phyloP scores from a whole-genome alignment of 2,888 invertebrate species.

The Athalia rosae region DNA sequence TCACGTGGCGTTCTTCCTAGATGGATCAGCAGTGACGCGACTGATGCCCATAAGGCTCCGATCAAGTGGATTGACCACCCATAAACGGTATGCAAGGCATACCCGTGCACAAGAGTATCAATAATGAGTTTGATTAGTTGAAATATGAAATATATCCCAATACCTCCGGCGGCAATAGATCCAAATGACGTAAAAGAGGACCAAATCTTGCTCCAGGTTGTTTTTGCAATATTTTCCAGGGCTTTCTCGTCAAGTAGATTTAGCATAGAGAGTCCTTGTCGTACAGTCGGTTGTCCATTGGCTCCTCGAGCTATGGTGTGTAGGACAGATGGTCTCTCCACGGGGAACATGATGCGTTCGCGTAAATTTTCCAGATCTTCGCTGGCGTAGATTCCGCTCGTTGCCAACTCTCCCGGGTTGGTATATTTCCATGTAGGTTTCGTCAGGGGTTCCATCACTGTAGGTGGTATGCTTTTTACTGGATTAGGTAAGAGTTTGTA shows the following conservation, averaged over 20 bases:
- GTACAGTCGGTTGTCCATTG: conserved; percentile 24
- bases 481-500: conserved; percentile 25
- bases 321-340: conserved; percentile 45
- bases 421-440: conserved; percentile 35
- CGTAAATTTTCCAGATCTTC: conserved; percentile 41
- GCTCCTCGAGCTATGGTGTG: conserved; percentile 46
- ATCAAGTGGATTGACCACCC: conserved; percentile 36
- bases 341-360: conserved; percentile 48
- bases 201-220: conserved; percentile 35
- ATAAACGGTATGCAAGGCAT: conserved; percentile 40
- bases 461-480: conserved; percentile 1
- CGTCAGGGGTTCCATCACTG: conserved; percentile 9
- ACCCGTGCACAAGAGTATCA: conserved; percentile 40
- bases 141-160: conserved; percentile 19
- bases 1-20: background rate
- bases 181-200: conserved; percentile 40
- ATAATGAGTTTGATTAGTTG: conserved; percentile 14
- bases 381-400: conserved; percentile 39
- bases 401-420: conserved; percentile 29
- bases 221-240: conserved; percentile 45
- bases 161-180: conserved; percentile 30
- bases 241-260: conserved; percentile 48
- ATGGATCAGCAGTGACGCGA: conserved; percentile 27
- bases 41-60: conserved; percentile 16
- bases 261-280: background rate